These are phyloP conservation scores for Erannis defoliaria DNA, from an alignment of 2,888 invertebrate species.

Conservation along the genomic window DNA sequence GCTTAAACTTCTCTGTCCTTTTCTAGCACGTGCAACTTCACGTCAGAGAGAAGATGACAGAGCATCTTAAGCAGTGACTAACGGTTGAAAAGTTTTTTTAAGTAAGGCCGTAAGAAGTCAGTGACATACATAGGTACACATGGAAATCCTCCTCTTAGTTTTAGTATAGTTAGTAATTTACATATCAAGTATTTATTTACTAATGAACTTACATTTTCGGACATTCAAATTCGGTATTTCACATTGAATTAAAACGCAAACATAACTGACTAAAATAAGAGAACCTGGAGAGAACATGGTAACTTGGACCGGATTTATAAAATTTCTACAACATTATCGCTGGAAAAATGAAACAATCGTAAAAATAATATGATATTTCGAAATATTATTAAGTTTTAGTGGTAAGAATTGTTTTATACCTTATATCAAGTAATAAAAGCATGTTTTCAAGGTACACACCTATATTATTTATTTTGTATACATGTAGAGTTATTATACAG, in stretches of 20 bases:
- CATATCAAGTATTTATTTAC: not conserved
- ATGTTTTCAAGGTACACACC: not conserved
- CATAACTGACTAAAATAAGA: constrained; percentile 48
- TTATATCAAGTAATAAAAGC: not conserved
- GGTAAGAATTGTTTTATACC: constrained; percentile 2
- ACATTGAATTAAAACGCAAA: constrained; percentile 57
- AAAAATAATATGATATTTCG: constrained; percentile 11
- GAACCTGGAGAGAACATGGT: constrained; percentile 22
- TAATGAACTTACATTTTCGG: constrained; percentile 60
- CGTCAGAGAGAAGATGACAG: too few species aligned
- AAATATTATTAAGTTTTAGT: constrained; percentile 19
- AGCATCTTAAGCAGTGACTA: too few species aligned
- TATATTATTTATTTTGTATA: not conserved
- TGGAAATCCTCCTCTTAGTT: too few species aligned
- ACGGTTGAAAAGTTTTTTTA: too few species aligned
- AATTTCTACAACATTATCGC: constrained; percentile 13
- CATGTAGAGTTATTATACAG: not conserved
- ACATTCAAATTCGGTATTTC: constrained; percentile 65
- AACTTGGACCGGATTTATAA: not conserved
- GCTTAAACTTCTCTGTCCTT: too few species aligned
- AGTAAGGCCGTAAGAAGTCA: too few species aligned
- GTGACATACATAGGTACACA: too few species aligned
- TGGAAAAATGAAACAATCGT: not conserved
- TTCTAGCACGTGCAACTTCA: too few species aligned
- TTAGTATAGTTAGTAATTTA: too few species aligned